Base-by-base conservation (phyloP, 1,140 invertebrate genomes). In the Lasaia peninsularis region DNA sequence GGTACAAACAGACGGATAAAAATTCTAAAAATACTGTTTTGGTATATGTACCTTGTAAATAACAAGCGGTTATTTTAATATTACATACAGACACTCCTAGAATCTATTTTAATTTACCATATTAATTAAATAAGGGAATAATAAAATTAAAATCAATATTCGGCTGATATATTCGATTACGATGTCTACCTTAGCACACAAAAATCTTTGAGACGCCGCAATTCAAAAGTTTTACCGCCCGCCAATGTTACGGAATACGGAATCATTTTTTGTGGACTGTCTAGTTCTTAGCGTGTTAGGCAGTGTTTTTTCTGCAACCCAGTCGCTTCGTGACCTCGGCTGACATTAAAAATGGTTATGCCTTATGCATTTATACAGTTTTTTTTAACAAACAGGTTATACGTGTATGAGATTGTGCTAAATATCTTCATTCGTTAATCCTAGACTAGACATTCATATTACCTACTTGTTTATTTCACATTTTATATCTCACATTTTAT, bases 271-370 rank as follows among this genome's bases (percentile, higher is more conserved):
- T 86, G 78, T 69, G 57, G 40, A 34, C 66, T 58, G 80, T 85
- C 81, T 85, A 83, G 71, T 80, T 79, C 75, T 83, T 74, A 71
- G 74, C 75, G 71, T 75, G 74, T 78, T 81, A 74, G 78, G 71
- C 69, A 78, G 68, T 60, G 65, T 79, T 86, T 86, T 86, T 83
- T 81, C 67, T 73, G 60, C 66, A 37, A 71, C 65, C 71, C 71
- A 78, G 77, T 71, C 74, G 75, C 78, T 70, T 73, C 79, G 71
- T 84, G 81, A 86, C 80, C 83, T 83, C 80, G 73, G 57, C 78
- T 86, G 80, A 80, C 79, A 82, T 86, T 86, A 79, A 82, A 86
- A 79, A 80, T 80, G 57, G 75, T 81, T 82, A 79, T 77, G 75
- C 74, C 71, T 75, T 65, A 72, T 78, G 76, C 73, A 78, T 78